phyloP scores from a whole-genome alignment of 2,113 vertebrate genomes.

The Narcine bancroftii region DNA sequence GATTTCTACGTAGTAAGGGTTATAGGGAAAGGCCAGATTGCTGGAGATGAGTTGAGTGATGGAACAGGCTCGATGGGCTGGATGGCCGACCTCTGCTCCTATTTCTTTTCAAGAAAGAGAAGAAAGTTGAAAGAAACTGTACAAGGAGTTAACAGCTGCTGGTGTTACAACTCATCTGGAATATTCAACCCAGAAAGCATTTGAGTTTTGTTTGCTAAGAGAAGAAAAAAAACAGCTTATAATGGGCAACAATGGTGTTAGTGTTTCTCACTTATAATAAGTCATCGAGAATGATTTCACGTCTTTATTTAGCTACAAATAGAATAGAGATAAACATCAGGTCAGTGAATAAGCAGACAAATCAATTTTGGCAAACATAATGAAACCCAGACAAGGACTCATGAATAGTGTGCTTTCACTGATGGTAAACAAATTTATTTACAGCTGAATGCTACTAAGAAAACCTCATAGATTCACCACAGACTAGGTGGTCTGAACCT shows the following conservation, averaged over 20 bases:
- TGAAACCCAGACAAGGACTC: constrained; percentile 55
- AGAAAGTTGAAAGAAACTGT: background rate
- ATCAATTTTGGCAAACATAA: constrained; percentile 41
- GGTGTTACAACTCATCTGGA: background rate
- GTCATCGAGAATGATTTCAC: constrained; percentile 30
- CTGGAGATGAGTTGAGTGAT: too few species aligned
- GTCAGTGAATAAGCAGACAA: constrained; percentile 36
- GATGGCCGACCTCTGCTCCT: too few species aligned
- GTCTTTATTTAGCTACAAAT: constrained; percentile 28
- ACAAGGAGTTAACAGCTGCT: background rate
- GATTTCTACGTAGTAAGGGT: too few species aligned
- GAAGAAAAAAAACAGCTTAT: background rate
- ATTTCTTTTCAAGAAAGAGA: too few species aligned
- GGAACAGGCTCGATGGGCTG: too few species aligned
- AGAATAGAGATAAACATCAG: constrained; percentile 34
- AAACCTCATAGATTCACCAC: constrained; percentile 54
- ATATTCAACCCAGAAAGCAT: background rate
- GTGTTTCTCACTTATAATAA: constrained; percentile 3
- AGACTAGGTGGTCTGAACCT: constrained; percentile 51
- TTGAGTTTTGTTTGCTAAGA: background rate
- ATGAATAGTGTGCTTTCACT: constrained; percentile 57
- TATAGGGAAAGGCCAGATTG: too few species aligned
- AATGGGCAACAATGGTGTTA: constrained; percentile 22
- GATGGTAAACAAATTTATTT: constrained; percentile 63
- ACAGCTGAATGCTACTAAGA: constrained; percentile 57